phyloP scores from a whole-genome alignment of 2,797 vertebrate genomes.

The Characodon lateralis region DNA sequence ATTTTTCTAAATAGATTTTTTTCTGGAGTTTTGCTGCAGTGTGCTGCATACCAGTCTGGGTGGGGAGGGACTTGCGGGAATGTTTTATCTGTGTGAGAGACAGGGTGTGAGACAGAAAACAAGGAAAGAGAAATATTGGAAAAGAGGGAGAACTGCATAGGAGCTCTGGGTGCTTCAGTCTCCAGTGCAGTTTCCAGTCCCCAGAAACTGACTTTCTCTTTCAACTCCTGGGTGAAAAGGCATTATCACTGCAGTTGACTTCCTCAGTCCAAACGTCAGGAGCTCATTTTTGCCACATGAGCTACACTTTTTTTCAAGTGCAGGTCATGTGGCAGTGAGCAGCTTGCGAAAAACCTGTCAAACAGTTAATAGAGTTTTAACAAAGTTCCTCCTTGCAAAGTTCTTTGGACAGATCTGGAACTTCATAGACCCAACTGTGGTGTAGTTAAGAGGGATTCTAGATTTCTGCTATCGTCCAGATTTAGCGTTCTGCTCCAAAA shows the following conservation, averaged over 20 bases:
- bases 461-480: constrained; percentile 41
- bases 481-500: constrained; percentile 37
- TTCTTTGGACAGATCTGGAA: constrained; percentile 20
- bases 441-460: constrained; percentile 11
- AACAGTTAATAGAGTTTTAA: background rate
- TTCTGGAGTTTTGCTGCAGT: constrained; percentile 75
- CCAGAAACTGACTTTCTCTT: constrained; percentile 62
- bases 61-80: constrained; percentile 64
- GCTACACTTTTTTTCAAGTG: constrained; percentile 10
- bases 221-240: constrained; percentile 37
- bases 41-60: constrained; percentile 72
- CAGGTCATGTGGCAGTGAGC: background rate
- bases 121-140: constrained; percentile 23
- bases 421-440: constrained; percentile 33
- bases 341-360: background rate
- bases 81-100: constrained; percentile 60
- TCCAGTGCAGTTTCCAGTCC: constrained; percentile 49
- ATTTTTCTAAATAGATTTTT: constrained; percentile 5
- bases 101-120: constrained; percentile 33
- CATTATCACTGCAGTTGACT: constrained; percentile 55
- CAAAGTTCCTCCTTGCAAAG: constrained; percentile 40
- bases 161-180: constrained; percentile 39
- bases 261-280: constrained; percentile 55
- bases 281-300: constrained; percentile 54
- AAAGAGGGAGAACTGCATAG: constrained; percentile 40